A percentile compares a stretch with the other conserved stretches of the same genome.
These are phyloP conservation scores for Heliocidaris tuberculata DNA, from an alignment of 35 echinoderm and acorn worm species.

Conservation along the genomic window DNA sequence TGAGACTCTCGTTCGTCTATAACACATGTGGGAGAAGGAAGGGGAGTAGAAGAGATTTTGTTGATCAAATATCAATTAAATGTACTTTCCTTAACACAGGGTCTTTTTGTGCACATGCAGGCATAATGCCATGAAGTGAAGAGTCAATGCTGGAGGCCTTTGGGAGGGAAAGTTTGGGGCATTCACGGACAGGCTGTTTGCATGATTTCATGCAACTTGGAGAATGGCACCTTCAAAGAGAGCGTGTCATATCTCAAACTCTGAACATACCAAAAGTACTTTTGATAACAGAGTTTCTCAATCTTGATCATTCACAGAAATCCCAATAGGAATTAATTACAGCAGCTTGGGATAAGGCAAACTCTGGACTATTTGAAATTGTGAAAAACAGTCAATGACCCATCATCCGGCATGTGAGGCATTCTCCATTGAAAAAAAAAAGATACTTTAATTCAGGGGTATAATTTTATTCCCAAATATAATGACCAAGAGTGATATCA, in stretches of 20 bases:
- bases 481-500: background rate
- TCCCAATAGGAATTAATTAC: too few species aligned
- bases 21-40: background rate
- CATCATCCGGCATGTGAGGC: too few species aligned
- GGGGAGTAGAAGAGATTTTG: constrained; percentile 25
- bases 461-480: background rate
- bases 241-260: too few species aligned
- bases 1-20: constrained; percentile 76
- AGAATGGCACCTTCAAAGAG: background rate
- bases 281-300: too few species aligned
- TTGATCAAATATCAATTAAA: background rate
- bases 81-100: background rate
- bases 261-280: too few species aligned
- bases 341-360: too few species aligned
- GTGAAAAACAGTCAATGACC: too few species aligned
- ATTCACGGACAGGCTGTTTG: background rate
- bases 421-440: too few species aligned
- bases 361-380: too few species aligned
- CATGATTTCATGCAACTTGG: background rate
- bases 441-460: too few species aligned
- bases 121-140: background rate
- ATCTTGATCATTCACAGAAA: too few species aligned
- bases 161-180: background rate
- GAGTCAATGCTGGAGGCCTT: background rate
- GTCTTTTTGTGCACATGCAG: background rate